Evolutionary conservation across 2,113 vertebrate genomes (phyloP).

Genomic region (Chaenocephalus aceratus): DNA sequence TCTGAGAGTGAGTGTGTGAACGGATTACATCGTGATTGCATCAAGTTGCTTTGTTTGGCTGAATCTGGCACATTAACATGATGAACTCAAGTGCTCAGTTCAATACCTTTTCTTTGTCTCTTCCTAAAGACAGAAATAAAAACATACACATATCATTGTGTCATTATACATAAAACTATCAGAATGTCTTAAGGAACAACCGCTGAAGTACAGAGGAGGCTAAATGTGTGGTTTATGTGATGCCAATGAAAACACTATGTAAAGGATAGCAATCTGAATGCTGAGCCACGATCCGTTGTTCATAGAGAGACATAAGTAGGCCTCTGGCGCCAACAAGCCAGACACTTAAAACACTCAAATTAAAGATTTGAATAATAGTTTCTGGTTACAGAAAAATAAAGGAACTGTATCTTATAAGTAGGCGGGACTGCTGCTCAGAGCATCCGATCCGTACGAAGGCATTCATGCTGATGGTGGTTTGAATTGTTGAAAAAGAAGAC

Average conservation of each 20-base stretch:
- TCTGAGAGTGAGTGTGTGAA: background rate
- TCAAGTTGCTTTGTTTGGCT: too few species aligned
- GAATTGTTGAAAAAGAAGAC: too few species aligned
- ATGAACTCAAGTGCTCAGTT: too few species aligned
- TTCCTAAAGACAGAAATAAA: too few species aligned
- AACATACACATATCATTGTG: background rate
- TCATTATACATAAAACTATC: background rate
- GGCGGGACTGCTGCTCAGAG: too few species aligned
- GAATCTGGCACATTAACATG: too few species aligned
- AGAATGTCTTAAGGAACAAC: background rate
- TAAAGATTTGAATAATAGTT: background rate
- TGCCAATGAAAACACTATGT: background rate
- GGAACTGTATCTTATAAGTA: background rate
- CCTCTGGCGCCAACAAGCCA: background rate
- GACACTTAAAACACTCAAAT: background rate
- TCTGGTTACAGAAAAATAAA: background rate
- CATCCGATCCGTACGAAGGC: too few species aligned
- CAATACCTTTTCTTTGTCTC: too few species aligned
- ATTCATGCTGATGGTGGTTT: too few species aligned
- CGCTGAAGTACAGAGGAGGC: background rate
- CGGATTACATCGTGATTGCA: too few species aligned
- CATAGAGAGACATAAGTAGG: background rate
- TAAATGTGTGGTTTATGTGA: background rate
- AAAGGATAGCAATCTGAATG: background rate
- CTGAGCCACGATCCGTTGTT: background rate